Conservation (phyloP, 2,113 vertebrate species). For the Oryzias melastigma region DNA sequence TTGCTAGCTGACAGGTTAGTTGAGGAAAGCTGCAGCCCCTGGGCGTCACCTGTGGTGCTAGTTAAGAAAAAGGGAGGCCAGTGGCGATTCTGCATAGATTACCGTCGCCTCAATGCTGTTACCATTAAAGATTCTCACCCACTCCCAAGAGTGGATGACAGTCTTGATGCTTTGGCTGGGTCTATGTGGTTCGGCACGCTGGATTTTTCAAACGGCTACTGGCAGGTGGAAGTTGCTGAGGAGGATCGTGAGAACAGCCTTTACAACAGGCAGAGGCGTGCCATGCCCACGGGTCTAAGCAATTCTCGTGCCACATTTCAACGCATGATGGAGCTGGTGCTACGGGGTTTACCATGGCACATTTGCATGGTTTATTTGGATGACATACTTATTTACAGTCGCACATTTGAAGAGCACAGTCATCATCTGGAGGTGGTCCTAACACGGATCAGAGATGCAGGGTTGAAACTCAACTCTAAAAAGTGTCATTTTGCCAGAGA, state of each 20-base stretch:
- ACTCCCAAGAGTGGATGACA: neutral
- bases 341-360: too few relatives aligned
- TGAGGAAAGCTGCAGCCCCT: too few relatives aligned
- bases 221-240: neutral
- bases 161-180: neutral
- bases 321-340: neutral
- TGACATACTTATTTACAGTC: too few relatives aligned
- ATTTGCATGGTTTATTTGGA: too few relatives aligned
- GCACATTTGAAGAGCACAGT: too few relatives aligned
- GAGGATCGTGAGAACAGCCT: neutral
- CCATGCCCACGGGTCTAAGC: conserved; percentile 1
- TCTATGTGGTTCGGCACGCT: neutral
- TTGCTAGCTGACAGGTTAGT: too few relatives aligned
- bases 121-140: neutral
- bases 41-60: neutral
- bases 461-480: too few relatives aligned
- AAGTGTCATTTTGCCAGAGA: too few relatives aligned
- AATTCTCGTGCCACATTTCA: neutral
- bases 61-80: neutral
- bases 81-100: neutral
- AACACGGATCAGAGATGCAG: neutral
- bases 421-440: conserved; percentile 2
- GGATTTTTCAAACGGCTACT: neutral
- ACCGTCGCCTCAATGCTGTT: neutral
- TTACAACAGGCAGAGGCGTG: neutral